Conservation (phyloP, 2,888 invertebrate genomes). For the Druceiella hillmani region DNA sequence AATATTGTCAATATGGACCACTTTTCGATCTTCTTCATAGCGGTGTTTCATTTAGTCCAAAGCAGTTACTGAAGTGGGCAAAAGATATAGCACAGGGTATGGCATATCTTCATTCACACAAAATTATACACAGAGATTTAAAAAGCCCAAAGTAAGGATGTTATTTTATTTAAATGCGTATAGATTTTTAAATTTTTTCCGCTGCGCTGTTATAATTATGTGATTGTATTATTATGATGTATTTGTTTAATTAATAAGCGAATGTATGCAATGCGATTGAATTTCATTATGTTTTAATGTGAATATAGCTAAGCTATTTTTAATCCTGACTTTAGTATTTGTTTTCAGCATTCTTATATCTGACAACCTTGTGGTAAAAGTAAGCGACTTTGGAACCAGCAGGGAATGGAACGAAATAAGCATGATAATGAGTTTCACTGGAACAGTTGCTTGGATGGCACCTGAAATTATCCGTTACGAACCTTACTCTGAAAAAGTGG, state of each 20-base stretch:
- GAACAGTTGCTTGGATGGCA: conserved; percentile 99
- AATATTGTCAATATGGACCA: conserved; percentile 94
- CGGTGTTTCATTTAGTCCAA: conserved; percentile 79
- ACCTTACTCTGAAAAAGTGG: conserved; percentile 95
- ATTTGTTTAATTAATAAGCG: conserved; percentile 11
- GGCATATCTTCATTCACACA: conserved; percentile 92
- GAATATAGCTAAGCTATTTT: conserved; percentile 7
- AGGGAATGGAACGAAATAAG: conserved; percentile 93
- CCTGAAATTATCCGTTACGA: conserved; percentile 97
- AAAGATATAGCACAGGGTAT: conserved; percentile 95
- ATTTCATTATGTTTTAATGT: conserved; percentile 1
- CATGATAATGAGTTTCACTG: conserved; percentile 96
- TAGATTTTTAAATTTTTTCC: too few relatives aligned
- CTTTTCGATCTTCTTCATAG: conserved; percentile 85
- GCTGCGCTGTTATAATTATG: too few relatives aligned
- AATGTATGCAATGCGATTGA: conserved; percentile 8
- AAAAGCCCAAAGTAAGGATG: conserved; percentile 95
- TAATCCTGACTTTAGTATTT: conserved; percentile 11
- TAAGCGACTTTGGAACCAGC: conserved; percentile 97
- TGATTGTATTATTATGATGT: too few relatives aligned
- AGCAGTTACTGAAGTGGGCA: conserved; percentile 85
- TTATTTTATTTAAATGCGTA: conserved; percentile 8
- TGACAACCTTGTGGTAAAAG: conserved; percentile 78
- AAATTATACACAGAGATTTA: conserved; percentile 96
- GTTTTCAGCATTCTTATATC: conserved; percentile 75